Evolutionary conservation across 2,888 invertebrate genomes (phyloP).

Genomic region (Stenurella melanura): DNA sequence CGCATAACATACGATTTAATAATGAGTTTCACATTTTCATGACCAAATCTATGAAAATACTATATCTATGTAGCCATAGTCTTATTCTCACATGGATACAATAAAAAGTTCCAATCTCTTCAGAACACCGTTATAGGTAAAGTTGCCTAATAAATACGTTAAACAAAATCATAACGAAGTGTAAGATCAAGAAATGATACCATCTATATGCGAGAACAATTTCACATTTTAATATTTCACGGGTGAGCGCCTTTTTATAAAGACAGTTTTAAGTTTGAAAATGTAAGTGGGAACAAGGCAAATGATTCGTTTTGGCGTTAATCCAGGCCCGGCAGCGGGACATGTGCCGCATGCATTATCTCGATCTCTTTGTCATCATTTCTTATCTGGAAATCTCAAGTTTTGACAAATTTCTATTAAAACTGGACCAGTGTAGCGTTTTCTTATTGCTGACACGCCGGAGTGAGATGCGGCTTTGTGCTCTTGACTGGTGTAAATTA

Average conservation of each 20-base stretch:
- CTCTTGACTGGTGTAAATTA: conserved; percentile 49
- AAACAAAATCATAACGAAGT: background rate
- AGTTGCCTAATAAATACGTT: background rate
- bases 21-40: too few relatives aligned
- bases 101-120: background rate
- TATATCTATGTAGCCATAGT: too few relatives aligned
- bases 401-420: conserved; percentile 61
- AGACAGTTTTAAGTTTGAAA: conserved; percentile 30
- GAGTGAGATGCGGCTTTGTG: conserved; percentile 25
- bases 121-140: background rate
- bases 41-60: too few relatives aligned
- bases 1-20: too few relatives aligned
- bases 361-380: conserved; percentile 59
- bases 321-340: conserved; percentile 48
- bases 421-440: conserved; percentile 53
- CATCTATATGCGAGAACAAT: conserved; percentile 12
- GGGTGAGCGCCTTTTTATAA: conserved; percentile 27
- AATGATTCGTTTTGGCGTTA: conserved; percentile 51
- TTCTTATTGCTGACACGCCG: conserved; percentile 35
- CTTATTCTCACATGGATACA: too few relatives aligned
- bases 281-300: conserved; percentile 26
- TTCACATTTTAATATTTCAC: conserved; percentile 35
- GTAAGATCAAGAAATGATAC: conserved; percentile 19
- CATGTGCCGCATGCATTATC: conserved; percentile 56
- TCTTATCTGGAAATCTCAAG: conserved; percentile 56